Percentiles rank a stretch among this genome's conserved stretches.
Conservation (phyloP, 2,797 vertebrate species). For the Remorina albescens region DNA sequence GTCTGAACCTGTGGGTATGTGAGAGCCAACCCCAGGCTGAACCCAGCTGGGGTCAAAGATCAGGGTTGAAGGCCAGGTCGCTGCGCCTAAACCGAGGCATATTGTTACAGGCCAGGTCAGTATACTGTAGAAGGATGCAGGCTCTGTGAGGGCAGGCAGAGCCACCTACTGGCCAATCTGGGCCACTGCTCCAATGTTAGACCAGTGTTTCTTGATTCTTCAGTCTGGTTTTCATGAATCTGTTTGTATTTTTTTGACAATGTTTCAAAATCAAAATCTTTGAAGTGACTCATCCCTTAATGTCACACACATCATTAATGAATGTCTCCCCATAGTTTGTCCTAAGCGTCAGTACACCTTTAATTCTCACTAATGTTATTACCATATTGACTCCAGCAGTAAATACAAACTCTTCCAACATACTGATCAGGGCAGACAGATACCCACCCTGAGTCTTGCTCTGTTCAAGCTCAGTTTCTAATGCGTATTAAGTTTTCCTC, state of each 20-base stretch:
- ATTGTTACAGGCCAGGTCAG: constrained; percentile 62
- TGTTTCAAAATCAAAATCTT: no score
- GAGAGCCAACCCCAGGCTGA: constrained; percentile 60
- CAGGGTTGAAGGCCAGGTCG: constrained; percentile 75
- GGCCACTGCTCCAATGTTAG: background rate
- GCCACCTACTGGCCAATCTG: constrained; percentile 37
- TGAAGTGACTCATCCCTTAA: no score
- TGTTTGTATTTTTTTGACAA: background rate
- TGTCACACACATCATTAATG: no score
- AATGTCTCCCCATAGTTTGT: no score
- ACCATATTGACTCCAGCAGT: no score
- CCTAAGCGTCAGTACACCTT: no score
- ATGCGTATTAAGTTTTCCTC: no score
- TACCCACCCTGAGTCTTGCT: background rate
- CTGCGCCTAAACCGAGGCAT: constrained; percentile 23
- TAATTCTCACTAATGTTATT: no score
- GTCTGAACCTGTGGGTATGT: constrained; percentile 45
- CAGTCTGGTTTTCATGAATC: background rate
- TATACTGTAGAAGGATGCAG: constrained; percentile 1
- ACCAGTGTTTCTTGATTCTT: background rate
- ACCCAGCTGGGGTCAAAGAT: constrained; percentile 66
- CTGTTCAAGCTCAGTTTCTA: background rate
- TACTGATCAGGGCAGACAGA: background rate
- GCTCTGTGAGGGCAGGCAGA: background rate
- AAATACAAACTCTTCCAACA: no score